A percentile compares a stretch with the other conserved stretches of the same genome.
Evolutionary conservation across 2,113 vertebrate species (phyloP).

Genomic region (Coregonus clupeaformis): DNA sequence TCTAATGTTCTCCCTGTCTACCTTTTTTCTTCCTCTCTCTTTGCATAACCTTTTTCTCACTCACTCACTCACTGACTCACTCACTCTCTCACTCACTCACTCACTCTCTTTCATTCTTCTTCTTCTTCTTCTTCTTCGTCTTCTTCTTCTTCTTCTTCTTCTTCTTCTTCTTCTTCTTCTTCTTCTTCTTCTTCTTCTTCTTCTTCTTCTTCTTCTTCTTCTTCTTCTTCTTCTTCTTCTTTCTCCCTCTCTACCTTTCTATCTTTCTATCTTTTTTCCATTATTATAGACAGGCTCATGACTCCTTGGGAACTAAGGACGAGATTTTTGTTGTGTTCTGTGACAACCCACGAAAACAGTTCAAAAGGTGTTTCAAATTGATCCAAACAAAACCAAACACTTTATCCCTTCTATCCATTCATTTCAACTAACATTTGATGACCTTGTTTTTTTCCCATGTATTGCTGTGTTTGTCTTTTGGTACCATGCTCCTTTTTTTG

Average conservation of each 20-base stretch:
- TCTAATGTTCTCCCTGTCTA: not conserved
- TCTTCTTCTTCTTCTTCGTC: not conserved
- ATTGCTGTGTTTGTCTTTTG: too few species aligned
- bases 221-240: not conserved
- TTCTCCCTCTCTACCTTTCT: not conserved
- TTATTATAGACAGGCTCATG: too few species aligned
- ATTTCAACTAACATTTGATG: too few species aligned
- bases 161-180: not conserved
- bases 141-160: not conserved
- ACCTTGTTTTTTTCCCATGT: too few species aligned
- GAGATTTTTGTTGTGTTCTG: too few species aligned
- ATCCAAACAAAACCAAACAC: too few species aligned
- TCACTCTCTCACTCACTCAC: conserved; percentile 16
- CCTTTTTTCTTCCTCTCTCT: conserved; percentile 3
- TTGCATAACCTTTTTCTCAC: not conserved
- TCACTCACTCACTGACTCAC: too few species aligned
- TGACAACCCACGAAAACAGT: too few species aligned
- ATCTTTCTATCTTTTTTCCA: not conserved
- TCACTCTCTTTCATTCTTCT: conserved; percentile 12
- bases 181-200: not conserved
- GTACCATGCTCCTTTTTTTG: too few species aligned
- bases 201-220: not conserved
- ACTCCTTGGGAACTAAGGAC: too few species aligned
- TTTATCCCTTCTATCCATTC: too few species aligned
- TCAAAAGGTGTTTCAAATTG: too few species aligned